Evolutionary conservation across 2,797 vertebrate genomes (phyloP).

Genomic region (Phoxinus dragarum): DNA sequence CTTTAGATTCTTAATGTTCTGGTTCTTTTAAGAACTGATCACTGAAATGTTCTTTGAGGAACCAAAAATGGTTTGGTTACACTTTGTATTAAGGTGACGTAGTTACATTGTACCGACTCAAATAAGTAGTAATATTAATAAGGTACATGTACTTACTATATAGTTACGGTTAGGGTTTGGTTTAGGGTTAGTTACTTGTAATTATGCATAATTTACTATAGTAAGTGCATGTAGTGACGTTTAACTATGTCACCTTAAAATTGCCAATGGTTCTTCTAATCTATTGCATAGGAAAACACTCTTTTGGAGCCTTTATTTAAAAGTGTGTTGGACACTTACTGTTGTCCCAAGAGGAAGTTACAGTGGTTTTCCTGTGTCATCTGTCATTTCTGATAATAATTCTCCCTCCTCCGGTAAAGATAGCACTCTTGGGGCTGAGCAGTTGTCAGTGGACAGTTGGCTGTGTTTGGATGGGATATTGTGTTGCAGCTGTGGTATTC

Average conservation of each 20-base stretch:
- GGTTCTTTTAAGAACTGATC: background rate
- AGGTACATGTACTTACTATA: too few relatives aligned
- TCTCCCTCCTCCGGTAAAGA: conserved; percentile 56
- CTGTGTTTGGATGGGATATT: conserved; percentile 65
- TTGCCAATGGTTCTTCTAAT: background rate
- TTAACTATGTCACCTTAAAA: too few relatives aligned
- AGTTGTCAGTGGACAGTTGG: conserved; percentile 74
- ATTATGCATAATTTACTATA: too few relatives aligned
- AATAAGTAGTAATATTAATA: too few relatives aligned
- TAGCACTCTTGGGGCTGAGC: conserved; percentile 60
- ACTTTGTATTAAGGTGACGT: too few relatives aligned
- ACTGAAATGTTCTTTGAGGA: too few relatives aligned
- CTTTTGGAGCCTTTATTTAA: background rate
- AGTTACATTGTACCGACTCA: too few relatives aligned
- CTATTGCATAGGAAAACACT: background rate
- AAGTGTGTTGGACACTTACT: conserved; percentile 26
- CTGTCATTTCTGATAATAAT: conserved; percentile 68
- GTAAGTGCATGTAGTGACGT: too few relatives aligned
- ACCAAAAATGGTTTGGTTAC: too few relatives aligned
- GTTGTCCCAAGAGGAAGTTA: conserved; percentile 56
- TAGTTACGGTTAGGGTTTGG: too few relatives aligned
- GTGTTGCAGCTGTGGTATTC: conserved; percentile 77
- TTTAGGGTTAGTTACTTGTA: too few relatives aligned
- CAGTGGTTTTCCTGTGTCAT: conserved; percentile 51
- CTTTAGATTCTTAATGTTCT: background rate